Percentiles rank a stretch among this genome's conserved stretches.
Conservation (phyloP, 2,888 invertebrate genomes). For the Axea sp. region DNA sequence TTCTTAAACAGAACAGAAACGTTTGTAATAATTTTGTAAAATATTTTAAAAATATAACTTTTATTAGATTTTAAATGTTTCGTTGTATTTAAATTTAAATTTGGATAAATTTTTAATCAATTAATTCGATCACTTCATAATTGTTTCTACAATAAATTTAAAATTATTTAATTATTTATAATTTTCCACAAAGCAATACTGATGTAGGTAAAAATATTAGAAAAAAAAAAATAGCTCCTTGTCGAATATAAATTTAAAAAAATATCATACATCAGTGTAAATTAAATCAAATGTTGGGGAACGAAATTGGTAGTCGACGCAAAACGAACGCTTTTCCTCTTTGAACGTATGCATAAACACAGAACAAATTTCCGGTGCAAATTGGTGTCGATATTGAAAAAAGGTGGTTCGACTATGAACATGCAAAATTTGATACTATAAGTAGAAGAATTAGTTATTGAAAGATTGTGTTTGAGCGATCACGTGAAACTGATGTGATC, state of each 20-base stretch:
- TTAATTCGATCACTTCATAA: too few species aligned
- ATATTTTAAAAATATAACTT: too few species aligned
- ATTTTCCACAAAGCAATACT: too few species aligned
- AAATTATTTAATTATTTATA: too few species aligned
- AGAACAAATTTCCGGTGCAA: constrained; percentile 6
- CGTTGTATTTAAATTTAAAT: too few species aligned
- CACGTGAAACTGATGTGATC: constrained; percentile 74
- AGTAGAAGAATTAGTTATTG: constrained; percentile 44
- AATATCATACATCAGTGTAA: constrained; percentile 5
- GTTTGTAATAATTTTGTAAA: too few species aligned
- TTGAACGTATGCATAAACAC: not conserved
- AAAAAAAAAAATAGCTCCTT: not conserved
- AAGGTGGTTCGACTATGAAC: not conserved
- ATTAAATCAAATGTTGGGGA: constrained; percentile 28
- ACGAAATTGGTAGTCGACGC: constrained; percentile 18
- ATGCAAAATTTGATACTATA: not conserved
- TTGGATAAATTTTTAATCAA: too few species aligned
- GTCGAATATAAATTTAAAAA: too few species aligned
- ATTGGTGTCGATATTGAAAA: constrained; percentile 12
- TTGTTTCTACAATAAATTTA: too few species aligned
- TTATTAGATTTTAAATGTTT: too few species aligned
- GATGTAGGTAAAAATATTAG: too few species aligned
- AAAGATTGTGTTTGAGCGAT: constrained; percentile 43
- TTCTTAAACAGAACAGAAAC: too few species aligned
- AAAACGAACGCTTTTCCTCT: constrained; percentile 1